Conservation (phyloP, 2,113 vertebrate genomes). For the Podarcis cretensis region DNA sequence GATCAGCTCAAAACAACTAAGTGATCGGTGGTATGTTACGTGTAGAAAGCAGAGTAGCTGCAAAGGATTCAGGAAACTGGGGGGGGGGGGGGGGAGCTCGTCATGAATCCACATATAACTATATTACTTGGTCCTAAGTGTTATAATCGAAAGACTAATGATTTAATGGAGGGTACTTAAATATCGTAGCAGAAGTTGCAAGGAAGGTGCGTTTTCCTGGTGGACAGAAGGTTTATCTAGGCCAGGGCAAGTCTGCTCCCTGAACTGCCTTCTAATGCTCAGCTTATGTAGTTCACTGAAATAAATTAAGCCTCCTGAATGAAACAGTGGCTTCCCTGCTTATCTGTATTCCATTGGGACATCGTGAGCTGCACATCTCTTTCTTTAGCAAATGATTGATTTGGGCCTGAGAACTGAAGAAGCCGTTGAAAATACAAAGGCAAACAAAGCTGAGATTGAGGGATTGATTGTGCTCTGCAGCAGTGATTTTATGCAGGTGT, state of each 20-base stretch:
- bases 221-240: constrained; percentile 32
- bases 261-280: constrained; percentile 11
- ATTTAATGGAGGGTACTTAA: constrained; percentile 8
- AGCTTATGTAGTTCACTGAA: constrained; percentile 46
- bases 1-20: background rate
- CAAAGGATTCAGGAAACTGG: background rate
- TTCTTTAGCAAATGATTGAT: constrained; percentile 73
- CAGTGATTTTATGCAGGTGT: constrained; percentile 67
- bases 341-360: constrained; percentile 66
- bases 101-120: background rate
- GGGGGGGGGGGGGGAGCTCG: background rate
- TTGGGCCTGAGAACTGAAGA: constrained; percentile 60
- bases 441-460: constrained; percentile 65
- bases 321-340: constrained; percentile 30
- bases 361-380: constrained; percentile 49
- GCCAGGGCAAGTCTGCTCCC: background rate
- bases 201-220: background rate
- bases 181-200: constrained; percentile 11
- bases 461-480: constrained; percentile 64
- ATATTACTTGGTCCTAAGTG: background rate
- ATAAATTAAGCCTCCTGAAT: constrained; percentile 42
- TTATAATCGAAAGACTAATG: background rate
- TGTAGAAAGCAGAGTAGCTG: background rate
- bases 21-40: background rate
- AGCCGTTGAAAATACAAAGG: constrained; percentile 65